A percentile compares a stretch with the other conserved stretches of the same genome.
phyloP scores from a whole-genome alignment of 1,140 invertebrate species.

The Drosophila trapezifrons region DNA sequence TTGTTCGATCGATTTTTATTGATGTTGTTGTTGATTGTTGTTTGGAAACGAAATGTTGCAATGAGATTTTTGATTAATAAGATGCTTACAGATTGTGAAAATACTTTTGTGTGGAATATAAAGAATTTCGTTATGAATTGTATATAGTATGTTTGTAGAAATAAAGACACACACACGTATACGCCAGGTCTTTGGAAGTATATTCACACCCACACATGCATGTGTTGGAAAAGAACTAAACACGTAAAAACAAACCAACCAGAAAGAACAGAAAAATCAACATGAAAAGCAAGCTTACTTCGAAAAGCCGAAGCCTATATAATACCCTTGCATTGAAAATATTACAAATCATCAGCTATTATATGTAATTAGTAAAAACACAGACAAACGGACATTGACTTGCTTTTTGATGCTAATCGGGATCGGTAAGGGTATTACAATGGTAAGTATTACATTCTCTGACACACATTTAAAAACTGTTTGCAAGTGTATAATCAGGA shows the following conservation, averaged over 20 bases:
- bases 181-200: slow-evolving; percentile 26
- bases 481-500: too few species aligned
- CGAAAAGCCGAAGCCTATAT: slow-evolving; percentile 9
- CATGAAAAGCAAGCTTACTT: slow-evolving; percentile 9
- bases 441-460: too few species aligned
- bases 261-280: slow-evolving; percentile 1
- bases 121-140: slow-evolving; percentile 63
- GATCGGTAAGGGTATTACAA: not conserved
- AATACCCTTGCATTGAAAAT: not conserved
- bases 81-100: slow-evolving; percentile 63
- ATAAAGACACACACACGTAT: slow-evolving; percentile 49
- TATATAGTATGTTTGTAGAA: slow-evolving; percentile 46
- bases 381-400: too few species aligned
- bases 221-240: slow-evolving; percentile 2
- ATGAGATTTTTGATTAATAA: slow-evolving; percentile 79
- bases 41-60: slow-evolving; percentile 78
- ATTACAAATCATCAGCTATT: too few species aligned
- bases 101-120: slow-evolving; percentile 61
- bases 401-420: too few species aligned
- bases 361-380: too few species aligned
- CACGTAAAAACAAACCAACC: slow-evolving; percentile 5
- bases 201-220: slow-evolving; percentile 38
- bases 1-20: slow-evolving; percentile 53
- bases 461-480: not conserved
- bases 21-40: slow-evolving; percentile 66